Evolutionary conservation across 2,888 invertebrate genomes (phyloP).

Genomic region (Drosophila pegasa): DNA sequence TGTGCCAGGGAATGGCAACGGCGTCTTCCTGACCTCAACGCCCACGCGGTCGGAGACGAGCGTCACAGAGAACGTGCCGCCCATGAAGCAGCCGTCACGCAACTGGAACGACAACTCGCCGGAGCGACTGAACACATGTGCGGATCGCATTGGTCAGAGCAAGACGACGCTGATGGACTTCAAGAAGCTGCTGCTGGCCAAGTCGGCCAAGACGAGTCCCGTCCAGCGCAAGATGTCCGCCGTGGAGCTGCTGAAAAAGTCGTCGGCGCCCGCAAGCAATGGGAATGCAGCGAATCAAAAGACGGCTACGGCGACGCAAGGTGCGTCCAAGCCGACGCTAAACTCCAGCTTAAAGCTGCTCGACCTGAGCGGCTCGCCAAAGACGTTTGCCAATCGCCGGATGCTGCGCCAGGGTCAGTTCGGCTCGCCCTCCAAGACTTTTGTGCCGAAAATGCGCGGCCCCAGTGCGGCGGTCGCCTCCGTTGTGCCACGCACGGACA

Average conservation of each 20-base stretch:
- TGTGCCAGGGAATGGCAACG: slow-evolving; percentile 87
- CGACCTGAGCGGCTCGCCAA: slow-evolving; percentile 90
- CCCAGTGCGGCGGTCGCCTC: slow-evolving; percentile 83
- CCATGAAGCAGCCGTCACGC: slow-evolving; percentile 79
- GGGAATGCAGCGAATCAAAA: slow-evolving; percentile 28
- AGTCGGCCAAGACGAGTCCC: slow-evolving; percentile 88
- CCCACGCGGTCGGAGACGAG: slow-evolving; percentile 85
- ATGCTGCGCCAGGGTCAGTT: slow-evolving; percentile 86
- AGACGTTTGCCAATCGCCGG: slow-evolving; percentile 89
- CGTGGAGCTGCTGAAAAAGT: slow-evolving; percentile 91
- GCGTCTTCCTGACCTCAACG: slow-evolving; percentile 88
- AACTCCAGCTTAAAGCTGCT: slow-evolving; percentile 88
- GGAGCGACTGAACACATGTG: slow-evolving; percentile 86
- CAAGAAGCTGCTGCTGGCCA: slow-evolving; percentile 91
- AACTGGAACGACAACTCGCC: slow-evolving; percentile 81
- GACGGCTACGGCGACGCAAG: slow-evolving; percentile 28
- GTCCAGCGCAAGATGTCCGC: slow-evolving; percentile 89
- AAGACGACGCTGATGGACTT: slow-evolving; percentile 94
- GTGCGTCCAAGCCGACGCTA: slow-evolving; percentile 61
- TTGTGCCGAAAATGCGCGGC: slow-evolving; percentile 87
- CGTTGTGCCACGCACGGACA: slow-evolving; percentile 88
- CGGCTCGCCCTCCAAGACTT: slow-evolving; percentile 86
- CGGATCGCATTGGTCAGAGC: slow-evolving; percentile 88
- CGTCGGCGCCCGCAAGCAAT: slow-evolving; percentile 60
- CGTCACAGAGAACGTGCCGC: slow-evolving; percentile 67